Evolutionary conservation across 2,888 invertebrate species (phyloP), one percentile per base, ranked within the genome.

Genomic region (Periphyllus acericola): DNA sequence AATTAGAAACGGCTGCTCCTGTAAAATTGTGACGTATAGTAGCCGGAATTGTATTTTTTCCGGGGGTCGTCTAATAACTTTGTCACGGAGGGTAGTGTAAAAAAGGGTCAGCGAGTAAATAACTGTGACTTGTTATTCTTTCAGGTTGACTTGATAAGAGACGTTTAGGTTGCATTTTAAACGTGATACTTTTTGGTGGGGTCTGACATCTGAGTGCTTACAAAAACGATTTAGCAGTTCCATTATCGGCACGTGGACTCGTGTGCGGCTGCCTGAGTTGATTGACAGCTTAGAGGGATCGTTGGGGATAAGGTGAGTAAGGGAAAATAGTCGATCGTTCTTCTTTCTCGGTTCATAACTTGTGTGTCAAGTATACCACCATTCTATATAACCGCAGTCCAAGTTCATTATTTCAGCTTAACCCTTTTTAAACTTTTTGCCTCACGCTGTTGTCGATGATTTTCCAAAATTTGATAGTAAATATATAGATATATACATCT

Each of bases 191-290:
- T 60, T 80, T 81, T 60, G 40, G 86, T 60, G 40, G 79, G 85
- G 86, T 60, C 71, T 81, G 80, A 80, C 80, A 66, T 80, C 40
- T 74, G 86, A 87, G 86, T 80, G 86, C 86, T 87, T 80, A 72
- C 72, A 80, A 87, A 86, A 87, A 80, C 72, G 86, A 72, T 87
- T 87, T 87, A 87, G 74, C 80, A 40, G 86, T 87, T 89, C 89
- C 89, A 89, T 89, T 89, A 89, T 89, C 89, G 89, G 89, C 89
- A 89, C 89, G 89, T 89, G 89, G 89, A 89, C 89, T 89, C 72
- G 71, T 60, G 79, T n/a, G 80, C 40, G 74, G 80, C 29, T 55
- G 80, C 34, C 40, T 60, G 74, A 36, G 60, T 71, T 87, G 86
- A 87, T 87, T 87, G 86, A 87, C 86, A 87, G 86, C 80, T 80